phyloP scores from a whole-genome alignment of 2,113 vertebrate species.

The Cynocephalus volans region DNA sequence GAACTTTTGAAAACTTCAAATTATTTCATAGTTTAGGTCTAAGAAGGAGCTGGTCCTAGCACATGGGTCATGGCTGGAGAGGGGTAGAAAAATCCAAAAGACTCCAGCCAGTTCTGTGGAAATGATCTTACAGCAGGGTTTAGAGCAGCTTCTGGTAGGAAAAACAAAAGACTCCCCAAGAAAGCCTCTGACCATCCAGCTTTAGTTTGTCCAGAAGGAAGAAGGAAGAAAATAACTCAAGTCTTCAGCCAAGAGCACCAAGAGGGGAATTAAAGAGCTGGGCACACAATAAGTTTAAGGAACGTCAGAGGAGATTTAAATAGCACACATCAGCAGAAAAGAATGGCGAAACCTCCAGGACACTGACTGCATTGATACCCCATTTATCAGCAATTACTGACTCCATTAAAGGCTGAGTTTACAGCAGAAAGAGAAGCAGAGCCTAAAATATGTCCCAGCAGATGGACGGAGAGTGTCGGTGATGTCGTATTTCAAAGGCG shows the following conservation, averaged over 20 bases:
- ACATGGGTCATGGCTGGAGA: constrained; percentile 70
- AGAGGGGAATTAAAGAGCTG: constrained; percentile 82
- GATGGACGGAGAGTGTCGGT: constrained; percentile 95
- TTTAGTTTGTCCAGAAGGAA: constrained; percentile 80
- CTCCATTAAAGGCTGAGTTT: constrained; percentile 96
- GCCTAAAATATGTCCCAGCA: constrained; percentile 94
- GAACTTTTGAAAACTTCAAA: background rate
- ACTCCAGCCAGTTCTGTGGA: constrained; percentile 66
- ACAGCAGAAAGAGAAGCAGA: constrained; percentile 91
- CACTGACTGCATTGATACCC: constrained; percentile 92
- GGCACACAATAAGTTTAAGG: constrained; percentile 88
- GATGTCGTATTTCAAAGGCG: constrained; percentile 96
- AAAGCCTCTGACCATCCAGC: constrained; percentile 75
- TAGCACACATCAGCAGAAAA: constrained; percentile 92
- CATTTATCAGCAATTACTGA: constrained; percentile 96
- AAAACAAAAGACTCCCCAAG: constrained; percentile 80
- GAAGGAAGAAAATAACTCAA: background rate
- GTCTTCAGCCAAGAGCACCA: constrained; percentile 81
- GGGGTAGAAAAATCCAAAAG: constrained; percentile 75
- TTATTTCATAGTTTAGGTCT: constrained; percentile 77
- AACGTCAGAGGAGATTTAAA: constrained; percentile 88
- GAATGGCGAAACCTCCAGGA: constrained; percentile 93
- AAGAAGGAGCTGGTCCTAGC: constrained; percentile 56
- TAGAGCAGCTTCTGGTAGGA: constrained; percentile 75
- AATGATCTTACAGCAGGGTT: constrained; percentile 56